phyloP scores from a whole-genome alignment of 2,113 vertebrate genomes.

The Ceyx margarethae region DNA sequence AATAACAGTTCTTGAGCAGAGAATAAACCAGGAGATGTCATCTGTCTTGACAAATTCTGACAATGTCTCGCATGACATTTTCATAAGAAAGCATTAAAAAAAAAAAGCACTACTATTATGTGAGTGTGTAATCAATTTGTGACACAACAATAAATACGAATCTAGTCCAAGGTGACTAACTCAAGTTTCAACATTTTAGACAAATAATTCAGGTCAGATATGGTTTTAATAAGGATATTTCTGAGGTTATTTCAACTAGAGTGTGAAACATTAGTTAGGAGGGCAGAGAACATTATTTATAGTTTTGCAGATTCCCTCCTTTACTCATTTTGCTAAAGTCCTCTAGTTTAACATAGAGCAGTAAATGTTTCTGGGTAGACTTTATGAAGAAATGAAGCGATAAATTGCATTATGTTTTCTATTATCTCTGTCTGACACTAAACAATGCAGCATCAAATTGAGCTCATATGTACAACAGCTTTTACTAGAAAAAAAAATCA shows the following conservation, averaged over 20 bases:
- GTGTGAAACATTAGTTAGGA: neutral
- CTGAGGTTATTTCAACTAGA: neutral
- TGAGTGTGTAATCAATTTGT: neutral
- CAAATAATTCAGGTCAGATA: neutral
- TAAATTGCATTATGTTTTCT: constrained; percentile 67
- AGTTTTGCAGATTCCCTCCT: neutral
- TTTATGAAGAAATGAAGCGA: constrained; percentile 57
- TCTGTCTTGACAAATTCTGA: neutral
- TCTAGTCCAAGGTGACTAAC: neutral
- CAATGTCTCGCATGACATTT: neutral
- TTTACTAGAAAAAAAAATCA: constrained; percentile 34
- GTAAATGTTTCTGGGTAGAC: constrained; percentile 31
- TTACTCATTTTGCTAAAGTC: constrained; percentile 15
- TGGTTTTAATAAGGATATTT: neutral
- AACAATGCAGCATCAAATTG: constrained; percentile 50
- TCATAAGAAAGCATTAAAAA: neutral
- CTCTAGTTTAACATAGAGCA: neutral
- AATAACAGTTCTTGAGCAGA: neutral
- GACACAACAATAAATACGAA: neutral
- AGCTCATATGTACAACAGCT: constrained; percentile 47
- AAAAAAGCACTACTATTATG: neutral
- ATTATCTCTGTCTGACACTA: constrained; percentile 60
- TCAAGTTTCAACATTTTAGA: neutral
- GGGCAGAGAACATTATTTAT: neutral
- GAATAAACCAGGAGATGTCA: neutral